phyloP scores from a whole-genome alignment of 2,113 vertebrate genomes.

The Forbesichthys papilliferus region DNA sequence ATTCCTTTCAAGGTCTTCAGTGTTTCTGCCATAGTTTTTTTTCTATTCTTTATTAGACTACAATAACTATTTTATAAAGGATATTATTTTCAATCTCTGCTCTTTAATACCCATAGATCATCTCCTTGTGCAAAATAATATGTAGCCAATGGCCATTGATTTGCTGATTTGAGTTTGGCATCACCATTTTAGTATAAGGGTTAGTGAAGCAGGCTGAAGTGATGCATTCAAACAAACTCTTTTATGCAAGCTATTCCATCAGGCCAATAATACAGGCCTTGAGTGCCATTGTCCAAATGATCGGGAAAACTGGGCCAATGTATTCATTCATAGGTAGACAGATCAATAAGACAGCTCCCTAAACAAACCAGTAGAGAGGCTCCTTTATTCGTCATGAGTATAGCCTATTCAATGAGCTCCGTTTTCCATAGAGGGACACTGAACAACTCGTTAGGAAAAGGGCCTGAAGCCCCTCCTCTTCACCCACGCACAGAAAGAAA shows the following conservation, averaged over 20 bases:
- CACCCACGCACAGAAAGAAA: conserved; percentile 33
- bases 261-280: conserved; percentile 59
- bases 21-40: background rate
- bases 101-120: no score
- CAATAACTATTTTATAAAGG: background rate
- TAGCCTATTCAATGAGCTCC: conserved; percentile 61
- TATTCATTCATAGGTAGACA: conserved; percentile 67
- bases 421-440: conserved; percentile 49
- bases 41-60: background rate
- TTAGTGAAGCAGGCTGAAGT: conserved; percentile 31
- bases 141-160: conserved; percentile 37
- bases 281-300: conserved; percentile 68
- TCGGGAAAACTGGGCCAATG: conserved; percentile 58
- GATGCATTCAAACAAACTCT: conserved; percentile 44
- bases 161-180: conserved; percentile 33
- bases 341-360: conserved; percentile 79
- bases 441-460: conserved; percentile 44
- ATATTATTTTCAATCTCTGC: background rate
- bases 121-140: conserved; percentile 24
- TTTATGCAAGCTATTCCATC: conserved; percentile 45
- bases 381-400: conserved; percentile 68
- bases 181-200: conserved; percentile 40
- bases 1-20: conserved; percentile 18
- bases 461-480: conserved; percentile 19
- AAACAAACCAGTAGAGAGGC: conserved; percentile 75